Evolutionary conservation across 2,797 vertebrate genomes (phyloP).

Genomic region (Myotis myotis): DNA sequence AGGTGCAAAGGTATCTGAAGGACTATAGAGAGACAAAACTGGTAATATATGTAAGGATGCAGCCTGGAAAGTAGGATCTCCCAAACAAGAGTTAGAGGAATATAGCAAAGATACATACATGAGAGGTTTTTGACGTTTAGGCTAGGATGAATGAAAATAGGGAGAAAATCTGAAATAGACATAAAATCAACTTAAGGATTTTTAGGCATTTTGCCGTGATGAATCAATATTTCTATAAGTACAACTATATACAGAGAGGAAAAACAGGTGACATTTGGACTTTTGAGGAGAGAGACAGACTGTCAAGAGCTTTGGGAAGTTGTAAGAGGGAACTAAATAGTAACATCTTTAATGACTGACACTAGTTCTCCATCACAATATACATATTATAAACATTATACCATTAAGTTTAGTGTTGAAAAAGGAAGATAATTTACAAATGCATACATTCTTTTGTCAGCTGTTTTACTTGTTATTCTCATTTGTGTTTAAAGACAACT

Average conservation of each 20-base stretch:
- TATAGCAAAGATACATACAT: not conserved
- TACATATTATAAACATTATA: not conserved
- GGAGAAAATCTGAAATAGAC: not conserved
- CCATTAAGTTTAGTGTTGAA: not conserved
- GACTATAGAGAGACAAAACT: not conserved
- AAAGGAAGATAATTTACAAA: not conserved
- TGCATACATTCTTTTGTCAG: not conserved
- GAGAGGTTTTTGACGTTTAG: not conserved
- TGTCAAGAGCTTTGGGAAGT: not conserved
- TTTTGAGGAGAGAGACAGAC: slow-evolving; percentile 12
- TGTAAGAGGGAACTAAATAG: not conserved
- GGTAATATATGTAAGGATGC: not conserved
- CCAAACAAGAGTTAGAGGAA: not conserved
- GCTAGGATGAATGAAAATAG: not conserved
- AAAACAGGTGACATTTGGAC: not conserved
- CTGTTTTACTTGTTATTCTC: not conserved
- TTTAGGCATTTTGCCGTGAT: not conserved
- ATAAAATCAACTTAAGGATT: not conserved
- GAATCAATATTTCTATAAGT: not conserved
- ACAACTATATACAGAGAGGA: not conserved
- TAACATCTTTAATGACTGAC: not conserved
- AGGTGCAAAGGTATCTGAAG: not conserved
- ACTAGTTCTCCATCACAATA: not conserved
- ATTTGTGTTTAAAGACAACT: not conserved
- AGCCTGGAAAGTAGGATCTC: not conserved